phyloP scores from a whole-genome alignment of 1,140 invertebrate species.

The Tetramorium simillimum region DNA sequence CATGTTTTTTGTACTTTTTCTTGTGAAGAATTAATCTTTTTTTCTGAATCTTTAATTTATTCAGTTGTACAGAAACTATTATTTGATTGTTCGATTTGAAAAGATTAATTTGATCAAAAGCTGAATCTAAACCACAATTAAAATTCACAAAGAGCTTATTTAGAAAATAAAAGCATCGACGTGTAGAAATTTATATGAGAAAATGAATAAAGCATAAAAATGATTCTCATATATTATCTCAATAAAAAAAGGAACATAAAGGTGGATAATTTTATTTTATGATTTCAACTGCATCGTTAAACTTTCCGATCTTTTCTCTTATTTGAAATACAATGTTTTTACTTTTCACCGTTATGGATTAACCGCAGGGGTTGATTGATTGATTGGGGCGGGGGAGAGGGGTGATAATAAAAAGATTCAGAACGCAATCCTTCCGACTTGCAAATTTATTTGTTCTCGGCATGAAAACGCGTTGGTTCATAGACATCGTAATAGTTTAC shows the following conservation, averaged over 20 bases:
- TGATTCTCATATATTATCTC: not conserved
- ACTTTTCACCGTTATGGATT: not conserved
- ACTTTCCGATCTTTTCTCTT: not conserved
- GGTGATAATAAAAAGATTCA: slow-evolving; percentile 36
- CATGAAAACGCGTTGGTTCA: slow-evolving; percentile 75
- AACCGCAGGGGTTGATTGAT: not conserved
- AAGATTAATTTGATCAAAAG: not conserved
- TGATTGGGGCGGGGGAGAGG: not conserved
- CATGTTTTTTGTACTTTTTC: not conserved
- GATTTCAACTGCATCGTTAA: not conserved
- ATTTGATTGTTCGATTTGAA: not conserved
- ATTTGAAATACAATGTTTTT: not conserved
- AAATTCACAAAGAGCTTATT: not conserved
- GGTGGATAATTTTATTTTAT: not conserved
- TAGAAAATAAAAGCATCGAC: not conserved
- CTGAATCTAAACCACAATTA: not conserved
- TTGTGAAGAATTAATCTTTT: not conserved
- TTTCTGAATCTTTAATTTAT: not conserved
- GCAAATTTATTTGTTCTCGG: slow-evolving; percentile 75
- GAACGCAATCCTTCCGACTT: slow-evolving; percentile 64
- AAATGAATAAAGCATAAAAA: not conserved
- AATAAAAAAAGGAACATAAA: not conserved
- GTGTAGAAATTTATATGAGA: not conserved
- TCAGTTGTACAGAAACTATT: not conserved
- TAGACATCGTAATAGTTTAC: slow-evolving; percentile 71